Evolutionary conservation across 2,888 invertebrate genomes (phyloP), one percentile per base, ranked within the genome.

Genomic region (Luperina testacea): DNA sequence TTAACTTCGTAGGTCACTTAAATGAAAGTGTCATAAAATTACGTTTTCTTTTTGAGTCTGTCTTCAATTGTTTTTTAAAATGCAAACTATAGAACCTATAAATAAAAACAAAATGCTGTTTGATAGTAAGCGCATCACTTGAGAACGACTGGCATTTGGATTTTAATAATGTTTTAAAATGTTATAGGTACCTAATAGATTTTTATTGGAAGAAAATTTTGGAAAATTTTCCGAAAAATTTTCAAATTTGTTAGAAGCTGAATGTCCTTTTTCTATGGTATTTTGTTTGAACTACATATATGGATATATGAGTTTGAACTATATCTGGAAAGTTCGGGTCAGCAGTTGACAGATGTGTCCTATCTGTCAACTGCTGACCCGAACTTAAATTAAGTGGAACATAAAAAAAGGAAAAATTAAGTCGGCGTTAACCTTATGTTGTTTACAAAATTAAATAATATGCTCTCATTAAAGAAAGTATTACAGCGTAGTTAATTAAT

Each of bases 401-500:
- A 51, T 57, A 63, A 32, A 64, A 32, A 53, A 17, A 57, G 8
- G 27, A 13, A 67, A 42, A 65, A 75, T 59, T 15, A 67, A 51
- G 48, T 65, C 75, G 51, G 15, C 20, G n/a, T 13, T 48, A 32
- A 42, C 27, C 42, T 32, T 20, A 59, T 24, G 38, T 38, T 32
- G 48, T 73, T 42, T 61, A 75, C 61, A 38, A 53, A 65, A 53
- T 80, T 45, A 53, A 79, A 64, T 45, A 48, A 45, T 8, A 6
- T 48, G 77, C 15, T 57, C 77, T 48, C 38, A 77, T 48, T 83
- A 48, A 63, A 64, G 27, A 64, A 57, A 61, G 59, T 69, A 17
- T 32, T 51, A 51, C 53, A 63, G 17, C 32, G 27, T 45, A 38
- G n/a, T 71, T n/a, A 57, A 59, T 17, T 78, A 32, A 53, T 70